A percentile compares a stretch with the other conserved stretches of the same genome.
phyloP scores from a whole-genome alignment of 2,113 vertebrate genomes.

The Tenebrosternarchus preto region DNA sequence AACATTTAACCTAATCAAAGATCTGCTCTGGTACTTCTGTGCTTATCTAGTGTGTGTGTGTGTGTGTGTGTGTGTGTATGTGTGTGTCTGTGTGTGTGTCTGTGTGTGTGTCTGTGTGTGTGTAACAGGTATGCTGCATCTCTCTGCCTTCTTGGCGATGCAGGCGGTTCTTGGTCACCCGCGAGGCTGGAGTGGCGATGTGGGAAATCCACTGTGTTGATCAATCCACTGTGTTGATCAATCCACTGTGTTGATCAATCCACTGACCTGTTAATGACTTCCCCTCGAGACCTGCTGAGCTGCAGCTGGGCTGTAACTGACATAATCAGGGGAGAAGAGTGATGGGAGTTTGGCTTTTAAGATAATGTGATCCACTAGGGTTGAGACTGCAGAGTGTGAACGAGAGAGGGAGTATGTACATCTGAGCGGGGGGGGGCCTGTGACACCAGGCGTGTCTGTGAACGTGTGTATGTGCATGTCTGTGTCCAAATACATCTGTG shows the following conservation, averaged over 20 bases:
- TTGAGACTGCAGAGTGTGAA: no score
- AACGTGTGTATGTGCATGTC: neutral
- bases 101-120: no score
- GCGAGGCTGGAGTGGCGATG: no score
- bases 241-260: conserved; percentile 1
- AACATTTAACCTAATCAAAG: no score
- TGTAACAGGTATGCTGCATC: no score
- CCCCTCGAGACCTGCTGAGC: neutral
- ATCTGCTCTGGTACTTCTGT: no score
- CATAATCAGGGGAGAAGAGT: neutral
- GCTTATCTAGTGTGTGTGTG: no score
- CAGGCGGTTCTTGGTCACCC: no score
- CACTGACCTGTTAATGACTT: neutral
- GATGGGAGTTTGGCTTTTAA: neutral
- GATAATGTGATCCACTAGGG: neutral
- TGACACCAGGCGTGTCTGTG: neutral
- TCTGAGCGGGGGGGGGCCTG: neutral
- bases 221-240: neutral
- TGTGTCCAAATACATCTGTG: no score
- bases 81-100: no score
- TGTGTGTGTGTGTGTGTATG: no score
- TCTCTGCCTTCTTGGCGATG: no score
- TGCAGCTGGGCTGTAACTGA: neutral
- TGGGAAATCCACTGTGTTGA: neutral
- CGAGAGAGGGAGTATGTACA: neutral